Base-by-base conservation (phyloP, 2,113 vertebrate species). In the Elephantulus edwardii region DNA sequence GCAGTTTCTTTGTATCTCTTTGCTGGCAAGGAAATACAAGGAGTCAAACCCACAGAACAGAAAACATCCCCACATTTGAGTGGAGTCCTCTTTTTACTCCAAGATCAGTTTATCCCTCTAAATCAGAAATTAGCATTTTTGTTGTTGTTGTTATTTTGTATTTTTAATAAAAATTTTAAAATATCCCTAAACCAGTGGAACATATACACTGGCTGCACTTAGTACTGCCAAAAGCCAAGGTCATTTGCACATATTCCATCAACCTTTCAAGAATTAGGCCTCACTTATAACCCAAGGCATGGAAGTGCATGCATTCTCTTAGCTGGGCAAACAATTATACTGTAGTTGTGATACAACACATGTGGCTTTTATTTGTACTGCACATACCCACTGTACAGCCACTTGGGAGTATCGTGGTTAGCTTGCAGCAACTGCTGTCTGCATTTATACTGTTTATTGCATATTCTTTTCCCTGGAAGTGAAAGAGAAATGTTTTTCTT, bases 331-430 rank as follows among this genome's bases (percentile, higher is more conserved):
- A 98, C 98, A 98, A 98, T 98, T 98, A 98, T 98, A 98, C 98
- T 98, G 98, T 99, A 99, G 98, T 99, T 99, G 99, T 99, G 99
- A 99, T 99, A 99, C 99, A 99, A 99, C 98, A 98, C 98, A 98
- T 91, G 98, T 98, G 98, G 98, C 97, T 98, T 98, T 98, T 98
- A 98, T 98, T 98, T 97, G 98, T 99, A 98, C 98, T 98, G 98
- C 98, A 98, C 98, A 98, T 98, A 98, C 97, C 98, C 98, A 98
- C 98, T 99, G 98, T 98, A 98, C 98, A 98, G 98, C 98, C 98
- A 99, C 98, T 98, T 96, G 97, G 97, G 98, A 98, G 98, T 98
- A 98, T 98, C 98, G 98, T 99, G 98, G 98, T 98, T 98, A 98
- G 98, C 98, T 98, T 98, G 98, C 98, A 98, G 98, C 98, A 98